Base-by-base conservation (phyloP, 1,140 invertebrate species). In the Sarcophaga peregrina region DNA sequence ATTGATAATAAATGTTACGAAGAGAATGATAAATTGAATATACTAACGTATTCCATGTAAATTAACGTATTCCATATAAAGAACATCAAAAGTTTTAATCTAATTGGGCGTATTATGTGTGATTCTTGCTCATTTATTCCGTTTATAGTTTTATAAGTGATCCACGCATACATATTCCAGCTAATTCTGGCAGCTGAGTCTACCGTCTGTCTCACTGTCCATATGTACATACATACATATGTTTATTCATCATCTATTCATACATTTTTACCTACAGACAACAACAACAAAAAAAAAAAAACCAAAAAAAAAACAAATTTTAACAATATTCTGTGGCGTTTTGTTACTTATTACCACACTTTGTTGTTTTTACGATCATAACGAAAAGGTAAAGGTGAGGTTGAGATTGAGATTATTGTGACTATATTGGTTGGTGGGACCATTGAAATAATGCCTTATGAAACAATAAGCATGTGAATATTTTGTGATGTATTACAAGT, bases 31-130 rank as follows among this genome's bases (percentile, higher is more conserved):
- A 4, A 37, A 37, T 37, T 37, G 25, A 37, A 37, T 37, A 37
- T 37, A 37, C 25, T 37, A 37, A 37, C 25, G 25, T 37, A 37
- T 37, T 37, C 25, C 25, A 4, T 37, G 25, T 37, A 37, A 37
- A 37, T 37, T 37, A 37, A 37, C 25, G 25, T 37, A 37, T 37
- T 37, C 25, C 25, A 4, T 37, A 4, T 37, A 37, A 37, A 37
- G 25, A 17, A 8, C 20, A 68, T 68, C 62, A 68, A n/a, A 68
- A 68, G 17, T 20, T 20, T 68, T 20, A 68, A 20, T 10, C 62
- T 68, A 68, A 68, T 68, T 68, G 62, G 62, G 62, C 62, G 62
- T 68, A 68, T 68, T 68, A 68, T 68, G 62, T 58, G 54, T 68
- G 62, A 25, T 68, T 68, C 62, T 68, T 68, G n/a, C 15, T 20